A percentile compares a stretch with the other conserved stretches of the same genome.
Conservation (phyloP, 2,888 invertebrate species). For the Phyllotreta striolata region DNA sequence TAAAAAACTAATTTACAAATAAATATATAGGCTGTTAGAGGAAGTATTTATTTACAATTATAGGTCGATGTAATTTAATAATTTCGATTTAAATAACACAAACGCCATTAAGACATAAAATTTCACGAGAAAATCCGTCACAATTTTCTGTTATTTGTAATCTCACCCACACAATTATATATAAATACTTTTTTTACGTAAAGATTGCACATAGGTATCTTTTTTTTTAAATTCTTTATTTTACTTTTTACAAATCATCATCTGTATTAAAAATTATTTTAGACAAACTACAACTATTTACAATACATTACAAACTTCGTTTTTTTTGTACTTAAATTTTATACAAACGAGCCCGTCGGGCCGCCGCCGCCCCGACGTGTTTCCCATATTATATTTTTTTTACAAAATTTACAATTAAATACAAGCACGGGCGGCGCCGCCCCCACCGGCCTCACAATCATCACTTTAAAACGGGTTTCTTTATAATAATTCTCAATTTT, state of each 20-base stretch:
- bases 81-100: too few relatives aligned
- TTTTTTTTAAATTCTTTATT: conserved; percentile 48
- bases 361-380: conserved; percentile 42
- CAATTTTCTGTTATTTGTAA: conserved; percentile 33
- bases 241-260: conserved; percentile 54
- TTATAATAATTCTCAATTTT: conserved; percentile 25
- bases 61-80: too few relatives aligned
- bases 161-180: conserved; percentile 42
- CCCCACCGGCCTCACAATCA: conserved; percentile 50
- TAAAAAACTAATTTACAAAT: too few relatives aligned
- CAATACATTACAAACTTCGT: conserved; percentile 58
- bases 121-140: conserved; percentile 14
- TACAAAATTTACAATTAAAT: conserved; percentile 49
- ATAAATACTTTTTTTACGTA: conserved; percentile 49
- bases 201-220: conserved; percentile 58
- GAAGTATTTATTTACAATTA: too few relatives aligned
- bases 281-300: conserved; percentile 59
- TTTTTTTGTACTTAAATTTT: conserved; percentile 60
- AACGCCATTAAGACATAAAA: conserved; percentile 12
- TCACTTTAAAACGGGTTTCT: conserved; percentile 50
- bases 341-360: conserved; percentile 54
- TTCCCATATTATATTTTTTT: conserved; percentile 38
- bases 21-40: not conserved
- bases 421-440: conserved; percentile 48
- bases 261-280: conserved; percentile 57